Evolutionary conservation across 2,888 invertebrate species (phyloP).

Genomic region (Alcis repandata): DNA sequence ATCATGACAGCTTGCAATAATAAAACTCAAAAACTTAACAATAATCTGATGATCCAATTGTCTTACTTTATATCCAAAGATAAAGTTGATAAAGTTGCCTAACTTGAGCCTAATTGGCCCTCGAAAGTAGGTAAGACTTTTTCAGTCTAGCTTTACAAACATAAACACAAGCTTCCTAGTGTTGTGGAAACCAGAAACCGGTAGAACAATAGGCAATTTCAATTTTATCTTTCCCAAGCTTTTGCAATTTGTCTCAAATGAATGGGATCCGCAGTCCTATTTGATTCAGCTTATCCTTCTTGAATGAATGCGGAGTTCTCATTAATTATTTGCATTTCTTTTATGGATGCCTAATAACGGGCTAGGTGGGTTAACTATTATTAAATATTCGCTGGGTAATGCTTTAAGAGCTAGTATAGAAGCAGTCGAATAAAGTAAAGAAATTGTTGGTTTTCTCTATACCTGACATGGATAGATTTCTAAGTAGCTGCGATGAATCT

Average conservation of each 20-base stretch:
- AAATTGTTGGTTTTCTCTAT: not conserved
- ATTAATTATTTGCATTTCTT: constrained; percentile 37
- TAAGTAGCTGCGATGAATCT: not conserved
- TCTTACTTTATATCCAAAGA: not conserved
- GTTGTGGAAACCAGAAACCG: constrained; percentile 70
- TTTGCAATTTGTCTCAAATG: constrained; percentile 66
- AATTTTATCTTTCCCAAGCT: constrained; percentile 65
- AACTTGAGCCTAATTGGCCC: constrained; percentile 38
- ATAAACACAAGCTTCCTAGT: constrained; percentile 59
- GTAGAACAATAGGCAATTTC: constrained; percentile 63
- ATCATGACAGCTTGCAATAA: too few species aligned
- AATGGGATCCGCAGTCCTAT: constrained; percentile 59
- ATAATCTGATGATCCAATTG: too few species aligned
- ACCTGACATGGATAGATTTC: not conserved
- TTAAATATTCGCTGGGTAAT: not conserved
- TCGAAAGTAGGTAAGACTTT: constrained; percentile 42
- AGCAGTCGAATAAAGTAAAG: not conserved
- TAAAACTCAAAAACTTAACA: too few species aligned
- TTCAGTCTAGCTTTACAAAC: constrained; percentile 46
- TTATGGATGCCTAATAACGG: constrained; percentile 33
- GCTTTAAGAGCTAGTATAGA: not conserved
- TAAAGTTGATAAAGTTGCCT: constrained; percentile 19
- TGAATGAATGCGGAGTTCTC: constrained; percentile 38
- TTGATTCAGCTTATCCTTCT: constrained; percentile 52
- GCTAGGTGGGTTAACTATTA: constrained; percentile 13